A percentile compares a stretch with the other conserved stretches of the same genome.
Evolutionary conservation across 2,888 invertebrate species (phyloP).

Genomic region (Hydropsyche betteni): DNA sequence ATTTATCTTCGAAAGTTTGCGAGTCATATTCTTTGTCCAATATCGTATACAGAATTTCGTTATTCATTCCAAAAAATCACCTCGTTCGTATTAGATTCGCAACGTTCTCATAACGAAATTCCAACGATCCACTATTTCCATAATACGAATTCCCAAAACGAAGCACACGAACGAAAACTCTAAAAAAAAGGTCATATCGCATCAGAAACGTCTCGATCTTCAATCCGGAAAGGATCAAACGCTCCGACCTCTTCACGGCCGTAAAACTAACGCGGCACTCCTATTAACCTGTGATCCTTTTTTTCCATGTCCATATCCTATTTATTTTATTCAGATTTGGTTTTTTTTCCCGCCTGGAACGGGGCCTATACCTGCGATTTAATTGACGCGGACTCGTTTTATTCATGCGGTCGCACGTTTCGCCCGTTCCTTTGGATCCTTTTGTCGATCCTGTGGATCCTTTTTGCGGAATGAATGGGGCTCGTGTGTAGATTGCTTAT

Average conservation of each 20-base stretch:
- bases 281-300: constrained; percentile 32
- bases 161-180: neutral
- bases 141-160: too few relatives aligned
- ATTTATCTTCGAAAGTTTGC: neutral
- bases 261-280: constrained; percentile 37
- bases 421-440: neutral
- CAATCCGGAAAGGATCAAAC: constrained; percentile 30
- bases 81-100: too few relatives aligned
- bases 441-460: too few relatives aligned
- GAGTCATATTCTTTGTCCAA: neutral
- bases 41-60: neutral
- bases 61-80: too few relatives aligned
- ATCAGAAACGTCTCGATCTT: neutral
- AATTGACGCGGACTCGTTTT: constrained; percentile 32
- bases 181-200: too few relatives aligned
- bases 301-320: constrained; percentile 24
- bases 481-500: too few relatives aligned
- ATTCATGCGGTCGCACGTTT: constrained; percentile 34
- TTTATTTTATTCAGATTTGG: neutral
- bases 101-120: too few relatives aligned
- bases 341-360: neutral
- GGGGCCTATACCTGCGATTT: constrained; percentile 23
- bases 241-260: constrained; percentile 36
- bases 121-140: too few relatives aligned
- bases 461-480: too few relatives aligned